These are phyloP conservation scores for Hyphantria cunea DNA, from an alignment of 1,140 invertebrate genomes.

Conservation along the genomic window DNA sequence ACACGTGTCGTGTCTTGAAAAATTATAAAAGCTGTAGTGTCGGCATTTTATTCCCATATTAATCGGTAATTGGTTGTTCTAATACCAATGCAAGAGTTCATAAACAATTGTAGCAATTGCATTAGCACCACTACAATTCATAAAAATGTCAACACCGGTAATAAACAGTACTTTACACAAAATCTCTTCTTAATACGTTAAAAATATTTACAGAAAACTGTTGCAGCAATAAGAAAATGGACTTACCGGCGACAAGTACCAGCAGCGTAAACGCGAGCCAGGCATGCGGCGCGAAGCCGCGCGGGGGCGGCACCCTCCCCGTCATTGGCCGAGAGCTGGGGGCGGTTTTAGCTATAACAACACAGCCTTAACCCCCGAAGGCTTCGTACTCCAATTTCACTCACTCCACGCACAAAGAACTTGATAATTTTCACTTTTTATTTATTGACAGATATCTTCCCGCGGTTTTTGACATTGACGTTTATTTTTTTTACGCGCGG, in stretches of 20 bases:
- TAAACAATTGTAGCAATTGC: too few relatives aligned
- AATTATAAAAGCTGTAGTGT: too few relatives aligned
- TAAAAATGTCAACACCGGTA: too few relatives aligned
- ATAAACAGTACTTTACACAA: too few relatives aligned
- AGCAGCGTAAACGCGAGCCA: constrained; percentile 48
- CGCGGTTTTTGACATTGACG: constrained; percentile 28
- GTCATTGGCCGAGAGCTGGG: constrained; percentile 63
- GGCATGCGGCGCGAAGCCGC: constrained; percentile 44
- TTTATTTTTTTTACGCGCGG: constrained; percentile 27
- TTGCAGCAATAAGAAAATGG: constrained; percentile 26
- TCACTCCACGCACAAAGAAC: constrained; percentile 15
- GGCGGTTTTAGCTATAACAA: constrained; percentile 58
- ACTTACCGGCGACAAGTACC: constrained; percentile 62
- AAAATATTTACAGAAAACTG: too few relatives aligned
- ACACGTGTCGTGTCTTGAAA: too few relatives aligned
- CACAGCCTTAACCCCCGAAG: constrained; percentile 48
- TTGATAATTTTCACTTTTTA: constrained; percentile 17
- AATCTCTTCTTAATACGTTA: too few relatives aligned
- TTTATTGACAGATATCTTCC: constrained; percentile 33
- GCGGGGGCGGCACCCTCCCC: constrained; percentile 60
- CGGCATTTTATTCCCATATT: too few relatives aligned
- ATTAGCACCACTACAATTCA: too few relatives aligned
- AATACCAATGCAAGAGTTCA: too few relatives aligned
- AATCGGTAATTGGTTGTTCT: too few relatives aligned
- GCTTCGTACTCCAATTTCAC: constrained; percentile 33